phyloP scores from a whole-genome alignment of 2,888 invertebrate species.

The Sylvicola fuscatus region DNA sequence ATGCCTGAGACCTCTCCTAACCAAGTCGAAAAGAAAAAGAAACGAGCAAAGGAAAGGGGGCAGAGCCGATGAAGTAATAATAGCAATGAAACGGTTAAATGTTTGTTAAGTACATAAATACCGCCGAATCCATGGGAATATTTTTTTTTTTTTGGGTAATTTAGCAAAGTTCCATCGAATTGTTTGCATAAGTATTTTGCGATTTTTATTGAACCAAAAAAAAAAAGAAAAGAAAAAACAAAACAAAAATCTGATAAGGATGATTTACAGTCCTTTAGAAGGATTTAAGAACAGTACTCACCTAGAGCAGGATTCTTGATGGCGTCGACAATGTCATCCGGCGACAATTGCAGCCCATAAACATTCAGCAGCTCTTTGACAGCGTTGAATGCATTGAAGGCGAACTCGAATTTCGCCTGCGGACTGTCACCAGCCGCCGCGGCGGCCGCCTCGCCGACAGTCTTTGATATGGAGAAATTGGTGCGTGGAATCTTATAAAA shows the following conservation, averaged over 20 bases:
- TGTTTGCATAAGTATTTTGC: too few relatives aligned
- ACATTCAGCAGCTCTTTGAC: conserved; percentile 11
- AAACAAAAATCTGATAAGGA: neutral
- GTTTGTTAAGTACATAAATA: too few relatives aligned
- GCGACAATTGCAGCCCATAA: conserved; percentile 11
- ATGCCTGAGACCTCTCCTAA: too few relatives aligned
- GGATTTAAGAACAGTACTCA: conserved; percentile 4
- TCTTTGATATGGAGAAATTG: conserved; percentile 5
- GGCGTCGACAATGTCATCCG: conserved; percentile 10
- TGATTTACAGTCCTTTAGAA: neutral
- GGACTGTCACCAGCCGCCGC: conserved; percentile 1
- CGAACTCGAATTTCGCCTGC: conserved; percentile 7
- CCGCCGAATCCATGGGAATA: too few relatives aligned
- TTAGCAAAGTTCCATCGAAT: too few relatives aligned
- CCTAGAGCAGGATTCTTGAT: conserved; percentile 9
- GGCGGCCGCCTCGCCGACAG: neutral
- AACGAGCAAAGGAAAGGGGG: too few relatives aligned
- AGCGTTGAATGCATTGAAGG: conserved; percentile 10
- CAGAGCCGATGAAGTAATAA: too few relatives aligned
- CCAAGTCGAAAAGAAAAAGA: too few relatives aligned
- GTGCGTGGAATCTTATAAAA: conserved; percentile 5
- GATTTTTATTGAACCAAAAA: too few relatives aligned
- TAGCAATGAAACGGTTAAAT: too few relatives aligned
- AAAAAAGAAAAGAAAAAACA: neutral
- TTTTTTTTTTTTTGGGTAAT: too few relatives aligned